Percentiles rank a stretch among this genome's conserved stretches.
Evolutionary conservation across 2,113 vertebrate species (phyloP).

Genomic region (Eurypyga helias): DNA sequence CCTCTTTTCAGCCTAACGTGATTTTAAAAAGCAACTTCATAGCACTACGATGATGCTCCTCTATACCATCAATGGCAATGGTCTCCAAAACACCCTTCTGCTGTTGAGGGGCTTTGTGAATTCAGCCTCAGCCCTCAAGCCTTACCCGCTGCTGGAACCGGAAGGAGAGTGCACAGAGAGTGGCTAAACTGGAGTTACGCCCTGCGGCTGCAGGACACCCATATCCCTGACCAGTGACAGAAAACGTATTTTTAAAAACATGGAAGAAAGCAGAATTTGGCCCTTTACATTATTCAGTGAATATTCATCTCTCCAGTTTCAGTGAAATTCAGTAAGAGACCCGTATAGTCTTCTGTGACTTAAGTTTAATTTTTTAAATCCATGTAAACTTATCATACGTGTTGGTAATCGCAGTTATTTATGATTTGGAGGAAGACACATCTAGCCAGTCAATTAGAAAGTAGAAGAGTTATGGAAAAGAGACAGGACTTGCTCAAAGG

Average conservation of each 20-base stretch:
- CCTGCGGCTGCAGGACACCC: neutral
- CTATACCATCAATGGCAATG: neutral
- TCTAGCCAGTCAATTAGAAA: neutral
- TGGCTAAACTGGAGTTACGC: neutral
- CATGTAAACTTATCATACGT: neutral
- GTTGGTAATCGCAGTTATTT: neutral
- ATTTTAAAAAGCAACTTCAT: neutral
- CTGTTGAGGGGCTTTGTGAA: neutral
- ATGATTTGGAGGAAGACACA: neutral
- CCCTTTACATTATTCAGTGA: neutral
- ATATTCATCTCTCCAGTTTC: neutral
- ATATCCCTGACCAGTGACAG: neutral
- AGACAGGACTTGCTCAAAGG: neutral
- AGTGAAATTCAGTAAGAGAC: neutral
- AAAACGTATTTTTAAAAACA: neutral
- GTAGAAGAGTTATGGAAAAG: neutral
- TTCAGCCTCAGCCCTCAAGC: neutral
- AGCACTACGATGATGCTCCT: neutral
- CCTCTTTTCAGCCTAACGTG: constrained; percentile 32
- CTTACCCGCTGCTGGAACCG: neutral
- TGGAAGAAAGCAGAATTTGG: neutral
- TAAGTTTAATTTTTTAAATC: neutral
- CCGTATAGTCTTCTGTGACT: neutral
- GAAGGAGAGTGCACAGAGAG: neutral
- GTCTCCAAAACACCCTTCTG: neutral